Conservation (phyloP, 2,888 invertebrate genomes). For the Melinopterus prodromus region DNA sequence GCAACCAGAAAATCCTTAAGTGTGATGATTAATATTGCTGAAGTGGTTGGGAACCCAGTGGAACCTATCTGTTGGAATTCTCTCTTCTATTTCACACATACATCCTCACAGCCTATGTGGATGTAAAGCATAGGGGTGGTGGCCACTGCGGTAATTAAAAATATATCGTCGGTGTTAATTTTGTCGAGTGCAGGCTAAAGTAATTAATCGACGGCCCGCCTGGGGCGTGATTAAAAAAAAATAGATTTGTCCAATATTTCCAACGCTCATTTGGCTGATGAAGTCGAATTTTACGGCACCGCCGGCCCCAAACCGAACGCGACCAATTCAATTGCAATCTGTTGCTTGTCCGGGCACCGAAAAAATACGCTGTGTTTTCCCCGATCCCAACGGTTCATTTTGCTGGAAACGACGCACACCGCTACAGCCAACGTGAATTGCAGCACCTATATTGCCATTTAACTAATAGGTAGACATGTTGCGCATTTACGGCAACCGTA, state of each 20-base stretch:
- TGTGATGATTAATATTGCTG: too few relatives aligned
- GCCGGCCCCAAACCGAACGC: conserved; percentile 36
- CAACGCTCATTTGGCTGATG: conserved; percentile 42
- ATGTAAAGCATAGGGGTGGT: background rate
- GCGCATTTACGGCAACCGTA: too few relatives aligned
- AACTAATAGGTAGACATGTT: background rate
- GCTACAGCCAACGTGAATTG: background rate
- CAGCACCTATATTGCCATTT: background rate
- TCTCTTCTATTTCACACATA: background rate
- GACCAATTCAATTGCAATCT: conserved; percentile 41
- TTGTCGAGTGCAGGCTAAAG: conserved; percentile 41
- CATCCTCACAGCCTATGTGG: background rate
- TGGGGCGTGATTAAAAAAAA: conserved; percentile 38
- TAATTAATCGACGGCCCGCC: conserved; percentile 41
- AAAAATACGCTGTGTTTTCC: background rate
- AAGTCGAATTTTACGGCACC: conserved; percentile 40
- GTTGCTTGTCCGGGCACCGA: conserved; percentile 28
- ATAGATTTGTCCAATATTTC: conserved; percentile 40
- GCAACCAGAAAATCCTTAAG: too few relatives aligned
- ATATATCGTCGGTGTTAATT: conserved; percentile 42
- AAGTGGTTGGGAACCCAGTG: too few relatives aligned
- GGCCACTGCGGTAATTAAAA: conserved; percentile 32
- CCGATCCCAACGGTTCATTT: background rate
- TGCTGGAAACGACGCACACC: background rate
- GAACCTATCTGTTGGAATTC: too few relatives aligned